Conservation (phyloP, 1,140 invertebrate genomes). For the Phymastichus coffea region DNA sequence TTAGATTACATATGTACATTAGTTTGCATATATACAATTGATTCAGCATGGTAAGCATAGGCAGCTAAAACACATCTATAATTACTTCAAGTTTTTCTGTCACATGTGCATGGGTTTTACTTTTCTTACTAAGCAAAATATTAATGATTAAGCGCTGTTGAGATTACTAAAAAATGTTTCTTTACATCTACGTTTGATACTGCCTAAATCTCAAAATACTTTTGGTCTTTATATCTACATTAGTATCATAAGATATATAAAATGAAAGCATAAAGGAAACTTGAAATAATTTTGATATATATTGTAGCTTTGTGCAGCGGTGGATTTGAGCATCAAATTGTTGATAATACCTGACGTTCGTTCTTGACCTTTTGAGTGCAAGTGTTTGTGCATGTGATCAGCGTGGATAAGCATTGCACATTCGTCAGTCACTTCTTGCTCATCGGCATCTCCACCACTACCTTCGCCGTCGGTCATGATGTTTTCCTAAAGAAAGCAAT, state of each 20-base stretch:
- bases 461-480: slow-evolving; percentile 64
- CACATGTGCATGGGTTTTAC: too few species aligned
- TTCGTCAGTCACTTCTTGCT: slow-evolving; percentile 78
- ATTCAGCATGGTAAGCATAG: background rate
- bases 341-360: slow-evolving; percentile 44
- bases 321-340: slow-evolving; percentile 3
- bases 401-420: slow-evolving; percentile 78
- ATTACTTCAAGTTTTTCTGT: slow-evolving; percentile 10
- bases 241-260: too few species aligned
- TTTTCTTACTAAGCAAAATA: too few species aligned
- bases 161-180: too few species aligned
- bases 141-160: too few species aligned
- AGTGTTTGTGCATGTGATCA: slow-evolving; percentile 57
- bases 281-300: slow-evolving; percentile 1
- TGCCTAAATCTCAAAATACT: too few species aligned
- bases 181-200: too few species aligned
- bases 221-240: too few species aligned
- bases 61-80: background rate
- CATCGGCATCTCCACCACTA: slow-evolving; percentile 61
- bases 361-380: slow-evolving; percentile 46
- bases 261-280: too few species aligned
- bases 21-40: background rate
- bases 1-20: too few species aligned
- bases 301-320: too few species aligned
- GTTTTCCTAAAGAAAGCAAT: slow-evolving; percentile 56